Conservation (phyloP, 2,888 invertebrate species). For the Diaprepes abbreviatus region DNA sequence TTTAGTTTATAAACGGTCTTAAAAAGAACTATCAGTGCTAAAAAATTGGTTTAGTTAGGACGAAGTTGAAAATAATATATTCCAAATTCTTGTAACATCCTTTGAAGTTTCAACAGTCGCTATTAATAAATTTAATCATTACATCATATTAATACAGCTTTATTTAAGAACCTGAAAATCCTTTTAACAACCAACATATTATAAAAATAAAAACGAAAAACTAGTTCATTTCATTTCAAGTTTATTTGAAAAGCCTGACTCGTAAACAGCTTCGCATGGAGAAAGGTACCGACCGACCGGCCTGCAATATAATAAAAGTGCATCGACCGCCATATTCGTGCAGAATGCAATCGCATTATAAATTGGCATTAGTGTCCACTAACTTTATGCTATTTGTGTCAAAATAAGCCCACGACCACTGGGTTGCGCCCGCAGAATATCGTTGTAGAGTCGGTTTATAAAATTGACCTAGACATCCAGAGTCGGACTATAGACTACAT, state of each 20-base stretch:
- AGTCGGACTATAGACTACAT: background rate
- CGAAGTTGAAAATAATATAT: too few relatives aligned
- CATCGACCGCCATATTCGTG: constrained; percentile 49
- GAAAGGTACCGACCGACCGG: constrained; percentile 16
- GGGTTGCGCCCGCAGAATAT: constrained; percentile 8
- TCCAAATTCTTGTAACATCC: too few relatives aligned
- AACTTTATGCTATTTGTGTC: constrained; percentile 67
- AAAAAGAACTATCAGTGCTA: too few relatives aligned
- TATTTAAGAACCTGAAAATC: too few relatives aligned
- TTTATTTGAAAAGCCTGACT: constrained; percentile 2
- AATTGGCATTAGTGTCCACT: constrained; percentile 68
- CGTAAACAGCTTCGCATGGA: background rate
- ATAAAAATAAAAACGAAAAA: background rate
- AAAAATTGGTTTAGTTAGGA: too few relatives aligned
- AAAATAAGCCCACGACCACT: constrained; percentile 64
- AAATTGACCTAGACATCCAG: background rate
- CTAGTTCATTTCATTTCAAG: background rate
- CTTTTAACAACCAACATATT: too few relatives aligned
- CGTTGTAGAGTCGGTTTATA: background rate
- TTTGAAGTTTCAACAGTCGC: too few relatives aligned
- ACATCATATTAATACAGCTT: too few relatives aligned
- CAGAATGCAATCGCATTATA: constrained; percentile 66
- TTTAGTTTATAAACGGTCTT: too few relatives aligned
- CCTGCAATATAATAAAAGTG: constrained; percentile 27
- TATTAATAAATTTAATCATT: too few relatives aligned